Evolutionary conservation across 2,888 invertebrate species (phyloP).

Genomic region (Busseola fusca): DNA sequence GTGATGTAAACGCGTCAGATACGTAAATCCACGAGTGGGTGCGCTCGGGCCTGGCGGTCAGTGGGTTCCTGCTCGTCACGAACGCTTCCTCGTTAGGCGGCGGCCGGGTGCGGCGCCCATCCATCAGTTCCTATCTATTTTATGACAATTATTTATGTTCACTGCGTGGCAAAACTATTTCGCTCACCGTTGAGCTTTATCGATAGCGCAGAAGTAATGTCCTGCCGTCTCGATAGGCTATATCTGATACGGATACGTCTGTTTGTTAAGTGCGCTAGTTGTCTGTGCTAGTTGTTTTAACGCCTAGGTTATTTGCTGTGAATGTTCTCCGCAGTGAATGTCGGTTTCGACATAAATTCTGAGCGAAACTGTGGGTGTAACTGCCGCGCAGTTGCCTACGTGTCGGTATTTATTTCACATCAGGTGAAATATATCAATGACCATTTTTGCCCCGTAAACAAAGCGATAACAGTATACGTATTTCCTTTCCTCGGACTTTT

Average conservation of each 20-base stretch:
- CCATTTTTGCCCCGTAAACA: constrained; percentile 73
- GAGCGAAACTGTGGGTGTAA: constrained; percentile 87
- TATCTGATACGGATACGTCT: constrained; percentile 89
- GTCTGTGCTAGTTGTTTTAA: constrained; percentile 87
- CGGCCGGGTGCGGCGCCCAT: constrained; percentile 73
- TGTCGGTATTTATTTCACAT: constrained; percentile 82
- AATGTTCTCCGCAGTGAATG: constrained; percentile 85
- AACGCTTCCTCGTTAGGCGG: constrained; percentile 81
- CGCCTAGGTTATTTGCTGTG: constrained; percentile 87
- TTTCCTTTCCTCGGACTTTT: constrained; percentile 56
- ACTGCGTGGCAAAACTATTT: constrained; percentile 86
- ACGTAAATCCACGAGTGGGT: constrained; percentile 62
- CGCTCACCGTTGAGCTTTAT: constrained; percentile 88
- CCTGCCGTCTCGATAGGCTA: constrained; percentile 85
- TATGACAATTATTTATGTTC: constrained; percentile 89
- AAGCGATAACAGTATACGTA: constrained; percentile 63
- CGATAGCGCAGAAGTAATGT: constrained; percentile 88
- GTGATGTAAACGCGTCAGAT: constrained; percentile 65
- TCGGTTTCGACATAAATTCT: constrained; percentile 88
- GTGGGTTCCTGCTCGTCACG: constrained; percentile 64
- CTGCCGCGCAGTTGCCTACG: constrained; percentile 82
- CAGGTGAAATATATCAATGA: constrained; percentile 79
- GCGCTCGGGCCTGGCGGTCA: constrained; percentile 51
- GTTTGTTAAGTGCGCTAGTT: constrained; percentile 88
- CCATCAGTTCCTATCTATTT: constrained; percentile 86